Conservation (phyloP, 2,113 vertebrate genomes). For the Carollia perspicillata region DNA sequence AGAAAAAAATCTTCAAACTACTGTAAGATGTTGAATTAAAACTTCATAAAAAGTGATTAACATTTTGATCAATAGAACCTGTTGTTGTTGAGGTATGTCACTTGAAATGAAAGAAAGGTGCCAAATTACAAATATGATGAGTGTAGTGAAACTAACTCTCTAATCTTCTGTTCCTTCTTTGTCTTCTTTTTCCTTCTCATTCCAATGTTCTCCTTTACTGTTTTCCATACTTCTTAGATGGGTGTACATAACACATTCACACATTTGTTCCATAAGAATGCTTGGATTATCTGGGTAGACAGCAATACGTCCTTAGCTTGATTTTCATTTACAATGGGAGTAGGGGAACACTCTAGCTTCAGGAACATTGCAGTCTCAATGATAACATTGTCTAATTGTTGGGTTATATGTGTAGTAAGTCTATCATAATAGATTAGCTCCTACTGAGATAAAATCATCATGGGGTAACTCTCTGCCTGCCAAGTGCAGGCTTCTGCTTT, state of each 20-base stretch:
- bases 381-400: conserved; percentile 59
- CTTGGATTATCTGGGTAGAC: neutral
- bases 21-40: neutral
- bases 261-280: neutral
- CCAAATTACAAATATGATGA: neutral
- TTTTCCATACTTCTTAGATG: conserved; percentile 22
- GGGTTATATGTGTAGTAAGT: conserved; percentile 35
- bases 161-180: neutral
- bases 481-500: conserved; percentile 32
- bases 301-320: conserved; percentile 32
- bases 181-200: neutral
- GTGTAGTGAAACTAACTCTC: neutral
- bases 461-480: neutral
- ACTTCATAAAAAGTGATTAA: neutral
- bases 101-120: neutral
- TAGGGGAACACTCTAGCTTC: neutral
- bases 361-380: neutral
- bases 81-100: neutral
- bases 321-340: conserved; percentile 42
- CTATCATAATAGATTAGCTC: conserved; percentile 52
- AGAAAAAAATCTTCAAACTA: neutral
- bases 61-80: neutral
- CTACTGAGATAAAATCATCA: conserved; percentile 53
- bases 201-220: neutral
- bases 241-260: neutral